Percentiles rank a stretch among this genome's conserved stretches.
These are phyloP conservation scores for Pedicia rivosa DNA, from an alignment of 2,888 invertebrate genomes.

Conservation along the genomic window DNA sequence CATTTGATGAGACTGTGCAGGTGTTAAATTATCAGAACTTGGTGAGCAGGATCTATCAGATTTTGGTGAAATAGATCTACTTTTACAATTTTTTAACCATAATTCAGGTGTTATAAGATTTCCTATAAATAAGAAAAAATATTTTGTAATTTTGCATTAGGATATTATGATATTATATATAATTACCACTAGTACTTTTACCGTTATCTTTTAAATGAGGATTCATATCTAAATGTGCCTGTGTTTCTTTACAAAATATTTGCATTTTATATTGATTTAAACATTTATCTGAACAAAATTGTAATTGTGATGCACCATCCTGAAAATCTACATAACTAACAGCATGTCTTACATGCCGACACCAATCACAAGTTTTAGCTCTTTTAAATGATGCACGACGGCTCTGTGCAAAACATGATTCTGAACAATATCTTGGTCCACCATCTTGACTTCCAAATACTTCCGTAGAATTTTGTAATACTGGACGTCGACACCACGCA, in stretches of 20 bases:
- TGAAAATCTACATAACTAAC: constrained; percentile 84
- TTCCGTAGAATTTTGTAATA: constrained; percentile 36
- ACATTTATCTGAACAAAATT: constrained; percentile 86
- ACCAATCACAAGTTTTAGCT: constrained; percentile 89
- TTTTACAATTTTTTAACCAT: constrained; percentile 71
- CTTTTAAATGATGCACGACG: constrained; percentile 79
- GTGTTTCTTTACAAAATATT: constrained; percentile 86
- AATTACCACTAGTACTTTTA: constrained; percentile 16
- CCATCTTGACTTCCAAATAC: constrained; percentile 13
- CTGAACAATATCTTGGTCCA: constrained; percentile 51
- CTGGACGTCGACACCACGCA: constrained; percentile 58
- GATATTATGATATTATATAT: neutral
- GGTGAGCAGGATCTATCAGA: constrained; percentile 40
- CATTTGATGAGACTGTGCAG: constrained; percentile 11
- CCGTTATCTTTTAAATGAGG: constrained; percentile 46
- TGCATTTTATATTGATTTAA: constrained; percentile 95
- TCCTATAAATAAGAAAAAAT: constrained; percentile 12
- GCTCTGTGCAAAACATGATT: constrained; percentile 80
- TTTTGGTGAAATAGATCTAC: constrained; percentile 42
- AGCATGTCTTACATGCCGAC: constrained; percentile 75
- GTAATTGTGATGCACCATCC: constrained; percentile 80
- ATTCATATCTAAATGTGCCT: constrained; percentile 76
- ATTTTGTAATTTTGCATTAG: neutral
- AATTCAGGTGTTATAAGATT: constrained; percentile 74
- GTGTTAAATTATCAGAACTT: constrained; percentile 14